Conservation (phyloP, 1,140 invertebrate genomes). For the Drosophila virilis region DNA sequence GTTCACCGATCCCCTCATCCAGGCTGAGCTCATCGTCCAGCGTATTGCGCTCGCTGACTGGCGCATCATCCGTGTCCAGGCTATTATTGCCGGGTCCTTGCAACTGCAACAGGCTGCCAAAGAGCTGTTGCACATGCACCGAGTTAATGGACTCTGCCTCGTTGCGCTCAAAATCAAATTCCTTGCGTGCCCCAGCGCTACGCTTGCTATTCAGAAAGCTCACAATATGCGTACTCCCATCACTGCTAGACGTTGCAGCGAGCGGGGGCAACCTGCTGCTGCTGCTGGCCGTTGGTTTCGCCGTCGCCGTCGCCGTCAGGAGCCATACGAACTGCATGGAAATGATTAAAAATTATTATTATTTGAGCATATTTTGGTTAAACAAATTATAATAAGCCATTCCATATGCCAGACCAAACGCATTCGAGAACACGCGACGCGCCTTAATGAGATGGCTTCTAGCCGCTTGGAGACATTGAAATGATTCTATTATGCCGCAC, state of each 20-base stretch:
- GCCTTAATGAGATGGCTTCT: constrained; percentile 35
- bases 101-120: constrained; percentile 49
- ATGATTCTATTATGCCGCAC: constrained; percentile 45
- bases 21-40: constrained; percentile 51
- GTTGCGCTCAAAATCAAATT: constrained; percentile 71
- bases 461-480: constrained; percentile 40
- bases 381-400: constrained; percentile 56
- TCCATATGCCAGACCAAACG: constrained; percentile 53
- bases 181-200: constrained; percentile 23
- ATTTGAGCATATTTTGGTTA: constrained; percentile 26
- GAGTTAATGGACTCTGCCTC: constrained; percentile 60
- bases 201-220: constrained; percentile 51
- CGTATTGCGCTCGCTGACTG: constrained; percentile 48
- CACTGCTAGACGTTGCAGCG: constrained; percentile 25
- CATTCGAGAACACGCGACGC: constrained; percentile 16
- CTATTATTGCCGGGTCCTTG: constrained; percentile 44
- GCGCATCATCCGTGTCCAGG: constrained; percentile 54
- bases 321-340: constrained; percentile 53
- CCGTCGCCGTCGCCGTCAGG: constrained; percentile 32
- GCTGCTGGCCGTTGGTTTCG: constrained; percentile 24
- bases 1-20: constrained; percentile 44
- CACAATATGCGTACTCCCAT: constrained; percentile 52
- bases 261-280: constrained; percentile 16
- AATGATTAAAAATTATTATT: constrained; percentile 28
- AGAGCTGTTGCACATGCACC: constrained; percentile 59